These are phyloP conservation scores for Caradrina clavipalpis DNA, from an alignment of 2,888 invertebrate genomes.

Conservation along the genomic window DNA sequence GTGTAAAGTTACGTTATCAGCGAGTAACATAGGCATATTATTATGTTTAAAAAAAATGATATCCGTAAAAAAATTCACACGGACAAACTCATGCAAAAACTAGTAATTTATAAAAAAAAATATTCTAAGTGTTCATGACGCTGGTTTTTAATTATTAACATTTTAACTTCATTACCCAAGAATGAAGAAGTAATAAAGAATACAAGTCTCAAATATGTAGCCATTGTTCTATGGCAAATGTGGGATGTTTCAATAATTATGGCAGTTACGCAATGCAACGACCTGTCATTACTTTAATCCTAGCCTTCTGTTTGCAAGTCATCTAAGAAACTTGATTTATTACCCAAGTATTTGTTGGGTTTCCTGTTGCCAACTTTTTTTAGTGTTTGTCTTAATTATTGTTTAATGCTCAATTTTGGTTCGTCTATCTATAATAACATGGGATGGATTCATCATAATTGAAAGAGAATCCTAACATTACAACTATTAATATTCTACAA, in stretches of 20 bases:
- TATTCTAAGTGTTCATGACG: background rate
- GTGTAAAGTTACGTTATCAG: no score
- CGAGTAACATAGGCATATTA: no score
- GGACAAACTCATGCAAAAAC: no score
- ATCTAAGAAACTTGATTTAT: constrained; percentile 53
- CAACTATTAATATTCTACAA: constrained; percentile 6
- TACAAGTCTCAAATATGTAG: constrained; percentile 3
- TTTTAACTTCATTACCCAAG: background rate
- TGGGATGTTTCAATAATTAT: constrained; percentile 37
- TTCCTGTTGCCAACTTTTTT: constrained; percentile 30
- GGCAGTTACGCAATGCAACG: constrained; percentile 15
- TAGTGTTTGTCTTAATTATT: background rate
- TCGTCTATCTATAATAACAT: constrained; percentile 12
- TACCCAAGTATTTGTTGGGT: constrained; percentile 20
- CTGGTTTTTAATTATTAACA: background rate
- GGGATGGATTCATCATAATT: background rate
- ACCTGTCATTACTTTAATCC: constrained; percentile 45
- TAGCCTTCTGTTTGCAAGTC: constrained; percentile 32
- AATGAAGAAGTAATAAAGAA: background rate
- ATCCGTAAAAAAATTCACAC: no score
- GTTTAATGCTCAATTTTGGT: background rate
- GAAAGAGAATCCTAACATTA: background rate
- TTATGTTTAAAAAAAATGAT: no score
- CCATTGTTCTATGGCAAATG: constrained; percentile 34
- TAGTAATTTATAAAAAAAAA: no score